phyloP scores from a whole-genome alignment of 2,888 invertebrate genomes.

The Drosophila mayaguana region DNA sequence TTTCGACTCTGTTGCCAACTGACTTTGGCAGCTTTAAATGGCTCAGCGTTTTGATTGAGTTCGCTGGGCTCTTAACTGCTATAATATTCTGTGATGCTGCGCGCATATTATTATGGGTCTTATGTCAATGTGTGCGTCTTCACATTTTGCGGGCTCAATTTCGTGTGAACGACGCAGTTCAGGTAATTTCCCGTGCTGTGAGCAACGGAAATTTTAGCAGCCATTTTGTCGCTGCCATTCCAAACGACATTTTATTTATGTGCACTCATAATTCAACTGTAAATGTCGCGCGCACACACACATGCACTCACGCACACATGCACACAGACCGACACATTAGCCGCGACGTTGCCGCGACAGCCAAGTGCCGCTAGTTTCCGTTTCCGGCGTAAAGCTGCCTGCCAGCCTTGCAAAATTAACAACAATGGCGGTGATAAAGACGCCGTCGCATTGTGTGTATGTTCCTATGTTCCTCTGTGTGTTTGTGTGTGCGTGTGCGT shows the following conservation, averaged over 20 bases:
- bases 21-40: conserved; percentile 61
- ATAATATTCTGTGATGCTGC: conserved; percentile 45
- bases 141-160: conserved; percentile 59
- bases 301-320: conserved; percentile 22
- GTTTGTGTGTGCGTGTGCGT: too few species aligned
- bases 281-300: conserved; percentile 52
- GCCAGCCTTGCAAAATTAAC: conserved; percentile 76
- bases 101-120: conserved; percentile 22
- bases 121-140: conserved; percentile 51
- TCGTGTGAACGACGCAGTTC: conserved; percentile 75
- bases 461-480: conserved; percentile 16
- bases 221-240: conserved; percentile 71
- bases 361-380: conserved; percentile 78
- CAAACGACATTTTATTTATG: conserved; percentile 77
- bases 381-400: conserved; percentile 72
- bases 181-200: conserved; percentile 65
- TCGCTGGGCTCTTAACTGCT: conserved; percentile 34
- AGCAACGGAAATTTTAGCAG: conserved; percentile 68
- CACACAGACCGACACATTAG: conserved; percentile 54
- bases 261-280: conserved; percentile 77
- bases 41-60: conserved; percentile 52
- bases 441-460: conserved; percentile 50
- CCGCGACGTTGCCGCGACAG: conserved; percentile 53
- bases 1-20: conserved; percentile 11
- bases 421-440: conserved; percentile 80